Conservation (phyloP, 2,113 vertebrate species). For the Oriolus oriolus region DNA sequence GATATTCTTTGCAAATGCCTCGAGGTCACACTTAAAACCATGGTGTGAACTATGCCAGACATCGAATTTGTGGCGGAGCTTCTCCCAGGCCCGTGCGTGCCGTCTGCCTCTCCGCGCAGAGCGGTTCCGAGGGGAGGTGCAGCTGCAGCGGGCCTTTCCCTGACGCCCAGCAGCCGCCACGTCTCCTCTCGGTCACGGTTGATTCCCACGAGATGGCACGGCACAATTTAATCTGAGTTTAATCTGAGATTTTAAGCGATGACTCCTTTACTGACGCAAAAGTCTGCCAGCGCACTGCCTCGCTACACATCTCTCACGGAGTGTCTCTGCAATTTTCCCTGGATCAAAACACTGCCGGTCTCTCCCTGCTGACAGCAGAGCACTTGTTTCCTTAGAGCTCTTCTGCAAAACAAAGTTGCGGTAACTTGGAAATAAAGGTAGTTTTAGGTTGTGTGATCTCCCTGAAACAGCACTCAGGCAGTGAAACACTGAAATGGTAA, state of each 20-base stretch:
- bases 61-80: neutral
- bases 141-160: neutral
- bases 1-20: slow-evolving; percentile 11
- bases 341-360: neutral
- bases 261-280: neutral
- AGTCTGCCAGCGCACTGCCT: neutral
- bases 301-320: neutral
- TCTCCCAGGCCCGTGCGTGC: neutral
- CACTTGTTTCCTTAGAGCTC: neutral
- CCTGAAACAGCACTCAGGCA: neutral
- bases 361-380: neutral
- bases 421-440: neutral
- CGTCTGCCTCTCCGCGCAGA: neutral
- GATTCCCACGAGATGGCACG: neutral
- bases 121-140: neutral
- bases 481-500: neutral
- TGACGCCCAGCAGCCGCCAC: neutral
- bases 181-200: neutral
- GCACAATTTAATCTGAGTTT: neutral
- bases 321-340: neutral
- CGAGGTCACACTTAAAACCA: slow-evolving; percentile 14
- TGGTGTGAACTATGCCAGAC: slow-evolving; percentile 45
- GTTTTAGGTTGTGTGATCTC: neutral
- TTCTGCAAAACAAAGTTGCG: neutral
- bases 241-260: slow-evolving; percentile 18